phyloP scores from a whole-genome alignment of 2,888 invertebrate species.

The Lepetodrilus schrolli region DNA sequence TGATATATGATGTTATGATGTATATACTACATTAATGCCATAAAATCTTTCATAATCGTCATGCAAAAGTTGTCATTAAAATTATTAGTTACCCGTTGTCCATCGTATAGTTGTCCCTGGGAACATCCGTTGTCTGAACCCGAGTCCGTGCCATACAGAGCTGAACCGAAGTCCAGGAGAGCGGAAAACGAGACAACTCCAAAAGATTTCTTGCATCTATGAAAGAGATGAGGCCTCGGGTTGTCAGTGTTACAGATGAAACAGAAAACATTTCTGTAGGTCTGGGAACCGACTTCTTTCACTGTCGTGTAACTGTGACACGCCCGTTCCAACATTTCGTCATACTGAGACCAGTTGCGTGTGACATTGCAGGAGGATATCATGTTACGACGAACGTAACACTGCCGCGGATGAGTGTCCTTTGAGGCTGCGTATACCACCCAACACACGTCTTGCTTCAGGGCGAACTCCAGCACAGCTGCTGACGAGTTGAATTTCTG shows the following conservation, averaged over 20 bases:
- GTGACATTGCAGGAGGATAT: constrained; percentile 34
- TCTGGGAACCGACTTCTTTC: not conserved
- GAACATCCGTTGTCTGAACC: not conserved
- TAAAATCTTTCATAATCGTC: too few relatives aligned
- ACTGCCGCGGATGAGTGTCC: not conserved
- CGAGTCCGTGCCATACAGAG: not conserved
- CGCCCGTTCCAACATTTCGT: constrained; percentile 38
- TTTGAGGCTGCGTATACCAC: not conserved
- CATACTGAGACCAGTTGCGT: constrained; percentile 37
- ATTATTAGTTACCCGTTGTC: constrained; percentile 29
- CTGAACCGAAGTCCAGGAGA: constrained; percentile 36
- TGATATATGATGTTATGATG: too few relatives aligned
- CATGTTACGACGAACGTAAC: not conserved
- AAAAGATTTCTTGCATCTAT: not conserved
- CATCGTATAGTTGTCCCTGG: constrained; percentile 29
- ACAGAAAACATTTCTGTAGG: constrained; percentile 44
- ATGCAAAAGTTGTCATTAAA: too few relatives aligned
- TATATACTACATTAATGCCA: too few relatives aligned
- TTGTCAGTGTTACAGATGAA: constrained; percentile 40
- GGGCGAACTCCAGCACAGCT: not conserved
- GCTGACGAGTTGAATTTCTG: not conserved
- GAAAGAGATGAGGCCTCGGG: not conserved
- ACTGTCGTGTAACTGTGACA: constrained; percentile 40
- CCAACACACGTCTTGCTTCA: not conserved
- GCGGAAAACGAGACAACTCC: constrained; percentile 35